phyloP scores from a whole-genome alignment of 2,113 vertebrate species.

The Hemicordylus capensis region DNA sequence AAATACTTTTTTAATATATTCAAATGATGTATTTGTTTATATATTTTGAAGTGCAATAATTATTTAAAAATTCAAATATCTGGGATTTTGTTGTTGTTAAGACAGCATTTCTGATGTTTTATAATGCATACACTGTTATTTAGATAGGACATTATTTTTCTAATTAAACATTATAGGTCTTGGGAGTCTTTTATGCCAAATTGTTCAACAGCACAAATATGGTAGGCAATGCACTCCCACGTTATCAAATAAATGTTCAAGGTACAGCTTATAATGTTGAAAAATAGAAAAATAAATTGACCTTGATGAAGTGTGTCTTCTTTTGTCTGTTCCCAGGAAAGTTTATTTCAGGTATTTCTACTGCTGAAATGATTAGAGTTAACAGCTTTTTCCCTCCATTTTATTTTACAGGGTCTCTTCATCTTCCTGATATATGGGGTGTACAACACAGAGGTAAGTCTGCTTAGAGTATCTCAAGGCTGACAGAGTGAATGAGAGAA shows the following conservation, averaged over 20 bases:
- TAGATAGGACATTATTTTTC: slow-evolving; percentile 39
- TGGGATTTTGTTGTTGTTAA: slow-evolving; percentile 13
- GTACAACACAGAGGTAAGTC: slow-evolving; percentile 98
- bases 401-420: slow-evolving; percentile 95
- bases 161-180: slow-evolving; percentile 47
- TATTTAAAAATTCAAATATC: neutral
- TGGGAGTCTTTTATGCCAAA: slow-evolving; percentile 52
- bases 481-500: slow-evolving; percentile 99
- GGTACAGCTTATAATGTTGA: slow-evolving; percentile 81
- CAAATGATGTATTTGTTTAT: neutral
- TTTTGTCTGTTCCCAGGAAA: slow-evolving; percentile 85
- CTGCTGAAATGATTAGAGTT: slow-evolving; percentile 85
- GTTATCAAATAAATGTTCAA: slow-evolving; percentile 79
- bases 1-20: neutral
- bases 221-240: slow-evolving; percentile 50
- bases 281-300: slow-evolving; percentile 88
- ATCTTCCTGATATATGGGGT: slow-evolving; percentile 99
- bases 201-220: slow-evolving; percentile 30
- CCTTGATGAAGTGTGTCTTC: slow-evolving; percentile 88
- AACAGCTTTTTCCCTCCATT: slow-evolving; percentile 83
- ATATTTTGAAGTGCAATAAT: neutral
- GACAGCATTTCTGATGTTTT: slow-evolving; percentile 35
- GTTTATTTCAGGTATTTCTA: slow-evolving; percentile 84
- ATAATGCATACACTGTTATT: slow-evolving; percentile 9
- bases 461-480: slow-evolving; percentile 98